Base-by-base conservation (phyloP, 2,888 invertebrate genomes). In the Acleris sparsana region DNA sequence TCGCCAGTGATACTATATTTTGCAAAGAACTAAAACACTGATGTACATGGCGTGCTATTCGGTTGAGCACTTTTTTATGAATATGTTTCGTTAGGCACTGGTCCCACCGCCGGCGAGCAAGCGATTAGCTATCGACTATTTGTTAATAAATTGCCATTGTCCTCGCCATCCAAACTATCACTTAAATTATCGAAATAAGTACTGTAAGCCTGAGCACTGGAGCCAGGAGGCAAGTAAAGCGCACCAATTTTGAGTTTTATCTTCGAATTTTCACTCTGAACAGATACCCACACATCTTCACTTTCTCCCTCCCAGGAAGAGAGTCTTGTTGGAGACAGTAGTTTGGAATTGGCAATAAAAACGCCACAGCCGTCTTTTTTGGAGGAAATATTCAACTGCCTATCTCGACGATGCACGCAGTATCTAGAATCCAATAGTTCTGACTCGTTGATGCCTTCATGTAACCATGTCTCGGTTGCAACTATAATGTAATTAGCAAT, bases 401-500 rank as follows among this genome's bases (percentile, higher is more conserved):
- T 48, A 9, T 48, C 48, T n/a, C 48, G 48, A 18, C 48, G 48
- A 48, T 48, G n/a, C n/a, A 48, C n/a, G 9, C 48, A 18, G 18
- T 48, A 48, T 48, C 48, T 48, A 9, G 5, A n/a, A 48, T 48
- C 48, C 20, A 20, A 20, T 20, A 20, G 20, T 20, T 20, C 20
- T 1, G 20, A 20, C 1, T 20, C 20, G 20, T 48, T n/a, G 5
- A 48, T 48, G 9, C 48, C 48, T n/a, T 48, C 48, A 17, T 48
- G 48, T 48, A 48, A 48, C 48, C 48, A 48, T 18, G 48, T 48
- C n/a, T 48, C 48, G 3, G 48, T 48, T 5, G 48, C 48, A n/a
- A 48, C 48, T 17, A 48, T 48, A 5, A 48, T 18, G 18, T 18
- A 48, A 7, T 48, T 17, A 9, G 48, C 18, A 3, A 18, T 3